These are phyloP conservation scores for Drosophila equinoxialis DNA, from an alignment of 1,140 invertebrate genomes.

Conservation along the genomic window DNA sequence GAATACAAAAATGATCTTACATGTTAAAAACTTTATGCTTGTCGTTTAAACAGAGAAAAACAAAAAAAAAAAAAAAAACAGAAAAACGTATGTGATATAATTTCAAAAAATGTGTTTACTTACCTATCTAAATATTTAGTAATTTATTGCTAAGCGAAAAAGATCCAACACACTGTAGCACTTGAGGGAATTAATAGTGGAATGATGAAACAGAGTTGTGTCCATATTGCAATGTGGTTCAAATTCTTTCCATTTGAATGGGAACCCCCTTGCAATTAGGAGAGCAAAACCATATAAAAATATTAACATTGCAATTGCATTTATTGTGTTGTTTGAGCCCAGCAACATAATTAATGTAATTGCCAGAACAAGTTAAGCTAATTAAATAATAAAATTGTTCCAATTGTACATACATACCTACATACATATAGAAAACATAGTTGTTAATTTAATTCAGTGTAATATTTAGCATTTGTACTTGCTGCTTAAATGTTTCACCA, in stretches of 20 bases:
- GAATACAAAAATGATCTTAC: slow-evolving; percentile 31
- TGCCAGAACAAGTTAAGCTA: slow-evolving; percentile 41
- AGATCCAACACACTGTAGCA: slow-evolving; percentile 35
- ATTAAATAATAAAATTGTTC: neutral
- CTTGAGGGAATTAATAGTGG: slow-evolving; percentile 25
- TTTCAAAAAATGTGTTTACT: slow-evolving; percentile 78
- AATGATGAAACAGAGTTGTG: slow-evolving; percentile 19
- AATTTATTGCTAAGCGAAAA: slow-evolving; percentile 26
- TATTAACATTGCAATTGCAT: slow-evolving; percentile 59
- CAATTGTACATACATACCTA: slow-evolving; percentile 32
- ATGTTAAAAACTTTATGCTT: slow-evolving; percentile 62
- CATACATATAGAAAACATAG: neutral
- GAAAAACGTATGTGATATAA: slow-evolving; percentile 72
- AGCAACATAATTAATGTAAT: slow-evolving; percentile 76
- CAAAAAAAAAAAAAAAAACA: slow-evolving; percentile 30
- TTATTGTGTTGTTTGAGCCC: slow-evolving; percentile 81
- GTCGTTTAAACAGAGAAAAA: slow-evolving; percentile 50
- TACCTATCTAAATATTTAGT: slow-evolving; percentile 30
- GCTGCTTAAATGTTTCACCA: slow-evolving; percentile 13
- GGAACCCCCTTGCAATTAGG: slow-evolving; percentile 58
- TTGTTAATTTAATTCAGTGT: neutral
- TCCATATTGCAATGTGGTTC: slow-evolving; percentile 61
- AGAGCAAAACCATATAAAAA: slow-evolving; percentile 14
- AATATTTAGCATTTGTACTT: slow-evolving; percentile 22
- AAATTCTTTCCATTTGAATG: neutral